Base-by-base conservation (phyloP, 2,113 vertebrate species). In the Platichthys stellatus region DNA sequence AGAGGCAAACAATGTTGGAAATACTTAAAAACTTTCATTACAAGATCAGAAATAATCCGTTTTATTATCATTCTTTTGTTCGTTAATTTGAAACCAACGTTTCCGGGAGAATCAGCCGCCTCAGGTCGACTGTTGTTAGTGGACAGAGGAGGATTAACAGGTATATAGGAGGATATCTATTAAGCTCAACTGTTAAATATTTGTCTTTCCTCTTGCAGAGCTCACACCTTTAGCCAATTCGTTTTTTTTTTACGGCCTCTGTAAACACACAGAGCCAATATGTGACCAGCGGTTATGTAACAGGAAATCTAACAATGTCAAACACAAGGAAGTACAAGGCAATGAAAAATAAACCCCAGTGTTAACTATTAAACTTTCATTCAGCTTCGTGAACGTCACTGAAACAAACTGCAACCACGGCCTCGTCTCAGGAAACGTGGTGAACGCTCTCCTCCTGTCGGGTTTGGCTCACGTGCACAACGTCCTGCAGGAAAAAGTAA, bases 141-240 rank as follows among this genome's bases (percentile, higher is more conserved):
- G 45, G 45, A 18, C 45, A 15, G 1, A 5, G 45, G 45, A 18
- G 45, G 51, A n/a, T 54, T n/a, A 54, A 21, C 51, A n/a, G 43
- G 45, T 18, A 49, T 49, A 18, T 49, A 49, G 6, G 1, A 18
- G 15, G 45, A 17, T 49, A 18, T 18, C 1, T 54, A 2, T 49
- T 23, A 40, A 21, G 17, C 21, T 54, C 23, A 12, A 3, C 7
- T 63, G 35, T 69, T 54, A 51, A 70, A 26, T 80, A 65, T 82
- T 84, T 84, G 51, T 58, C 59, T 82, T 84, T 70, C 20, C 53
- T 81, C 53, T 58, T 38, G 70, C 28, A 54, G 54, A 24, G 58
- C 14, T 24, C 23, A 11, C 35, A 38, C 35, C 35, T 38, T 38
- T 38, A 10, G 35, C 35, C 9, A 38, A 72, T 66, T 18, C 53